Base-by-base conservation (phyloP, 2,888 invertebrate species). In the Tenthredo amoena region DNA sequence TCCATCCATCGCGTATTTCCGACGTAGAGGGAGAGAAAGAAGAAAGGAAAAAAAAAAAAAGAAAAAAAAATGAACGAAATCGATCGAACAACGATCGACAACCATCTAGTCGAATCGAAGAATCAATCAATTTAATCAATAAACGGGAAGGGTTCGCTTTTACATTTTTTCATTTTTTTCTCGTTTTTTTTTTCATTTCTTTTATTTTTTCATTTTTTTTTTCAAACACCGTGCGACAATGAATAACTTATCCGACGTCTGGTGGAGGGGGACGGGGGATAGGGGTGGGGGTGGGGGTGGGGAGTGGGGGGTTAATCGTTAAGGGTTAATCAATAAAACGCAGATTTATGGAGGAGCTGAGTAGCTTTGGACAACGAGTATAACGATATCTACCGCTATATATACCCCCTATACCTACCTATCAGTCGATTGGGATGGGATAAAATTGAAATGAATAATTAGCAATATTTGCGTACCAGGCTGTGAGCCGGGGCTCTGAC, bases 391-490 rank as follows among this genome's bases (percentile, higher is more conserved):
- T n/a, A 50, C 50, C 18, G 0, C 18, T 50, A 50, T 18, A 50
- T 50, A n/a, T n/a, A 50, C 50, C 26, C 26, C 26, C 50, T 50
- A 50, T 50, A 47, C 40, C 10, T 26, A 43, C 47, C 50, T 50
- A n/a, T 10, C 9, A 7, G 7, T 0, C 21, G 47, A 15, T 40
- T 47, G 47, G 76, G 18, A 55, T 79, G 58, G 62, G 62, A 81
- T n/a, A 62, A 62, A 62, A 40, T 81, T 26, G 18, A 62, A 47
- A 62, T 81, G 81, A 81, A 81, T 81, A 81, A 81, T 81, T 81
- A 62, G 62, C 26, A 40, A 62, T 81, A 81, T 62, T 62, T 40
- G 40, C 58, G 81, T 81, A 81, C 77, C 77, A 77, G 77, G 77
- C 55, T 21, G 77, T 6, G 77, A 26, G 26, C 26, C 26, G 26